Base-by-base conservation (phyloP, 2,113 vertebrate species). In the Callocephalon fimbriatum region DNA sequence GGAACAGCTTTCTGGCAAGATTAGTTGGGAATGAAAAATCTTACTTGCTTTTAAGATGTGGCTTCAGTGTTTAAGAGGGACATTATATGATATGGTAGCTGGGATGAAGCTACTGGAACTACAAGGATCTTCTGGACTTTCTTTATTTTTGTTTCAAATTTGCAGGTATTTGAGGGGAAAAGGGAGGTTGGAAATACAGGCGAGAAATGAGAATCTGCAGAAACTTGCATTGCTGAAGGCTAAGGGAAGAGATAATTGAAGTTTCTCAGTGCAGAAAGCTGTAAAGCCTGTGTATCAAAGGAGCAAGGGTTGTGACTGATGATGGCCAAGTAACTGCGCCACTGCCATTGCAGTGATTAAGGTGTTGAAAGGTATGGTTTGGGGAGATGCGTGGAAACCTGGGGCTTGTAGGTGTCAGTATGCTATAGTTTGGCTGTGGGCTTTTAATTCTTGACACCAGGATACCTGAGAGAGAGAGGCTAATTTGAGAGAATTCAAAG, bases 281-380 rank as follows among this genome's bases (percentile, higher is more conserved):
- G 32, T 68, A 3, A 72, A 66, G 22, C 54, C 22, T 2, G 0
- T 16, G 1, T 50, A 10, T 71, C 6, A 7, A 9, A 79, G 70
- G n/a, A 71, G 63, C 29, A 44, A 25, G 45, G 38, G 15, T 42
- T 92, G 29, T 65, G 32, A 1, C 18, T 53, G 22, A 40, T 45
- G 42, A 47, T 67, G 35, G 62, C 32, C 2, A 65, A 17, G 67
- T 63, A 72, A 51, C 1, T 1, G 6, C 65, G 42, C 62, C 0
- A 1, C 29, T 68, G 37, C 42, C 14, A 2, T 3, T 50, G 54
- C 0, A 0, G 7, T 9, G 59, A 50, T 80, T 15, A 62, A 70
- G 31, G 29, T n/a, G 10, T 79, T 72, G 31, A 40, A 48, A 91
- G 68, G 21, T 31, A 10, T 2, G 1, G 3, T 63, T 22, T 73